Base-by-base conservation (phyloP, 1,140 invertebrate species). In the Heliconius hewitsoni region DNA sequence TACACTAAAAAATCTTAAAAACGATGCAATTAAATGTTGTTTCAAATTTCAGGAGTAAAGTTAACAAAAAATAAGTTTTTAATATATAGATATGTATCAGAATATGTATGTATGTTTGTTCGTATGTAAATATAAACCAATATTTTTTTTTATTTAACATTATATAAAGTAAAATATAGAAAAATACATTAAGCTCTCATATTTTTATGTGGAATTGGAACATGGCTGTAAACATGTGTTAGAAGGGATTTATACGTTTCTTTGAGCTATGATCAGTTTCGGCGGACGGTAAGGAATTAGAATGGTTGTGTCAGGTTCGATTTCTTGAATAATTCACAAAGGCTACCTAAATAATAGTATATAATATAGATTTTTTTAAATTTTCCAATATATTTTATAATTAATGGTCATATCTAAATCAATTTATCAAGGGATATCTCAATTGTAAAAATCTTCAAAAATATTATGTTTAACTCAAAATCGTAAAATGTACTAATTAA, bases 401-500 rank as follows among this genome's bases (percentile, higher is more conserved):
- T 16, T 16, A 46, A 46, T 13, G 16, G 42, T 46, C 42, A 71
- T 79, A 78, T 84, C 76, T 82, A 83, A 88, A 85, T 76, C 79
- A 87, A 84, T 84, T 84, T 82, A 83, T 82, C 78, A 82, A 79
- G 85, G 86, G 86, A 84, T 85, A 84, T 80, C 70, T 80, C 74
- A 76, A 72, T 90, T 91, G 89, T 91, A 91, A 89, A 37, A 91
- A 77, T 83, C 86, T 84, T 90, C 90, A 90, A 90, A 91, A 90
- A 91, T 89, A 89, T 82, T 79, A 78, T 87, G 87, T 88, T 85
- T 70, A 83, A 88, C 82, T 73, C 75, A 86, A 85, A 73, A 70
- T 83, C 3, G 42, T 46, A 46, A 76, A 76, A 76, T 76, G 37
- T 71, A 71, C 23, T 23, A 23, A 23, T 23, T 71, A 34, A n/a